phyloP scores from a whole-genome alignment of 2,888 invertebrate species.

The Hololepta plana region DNA sequence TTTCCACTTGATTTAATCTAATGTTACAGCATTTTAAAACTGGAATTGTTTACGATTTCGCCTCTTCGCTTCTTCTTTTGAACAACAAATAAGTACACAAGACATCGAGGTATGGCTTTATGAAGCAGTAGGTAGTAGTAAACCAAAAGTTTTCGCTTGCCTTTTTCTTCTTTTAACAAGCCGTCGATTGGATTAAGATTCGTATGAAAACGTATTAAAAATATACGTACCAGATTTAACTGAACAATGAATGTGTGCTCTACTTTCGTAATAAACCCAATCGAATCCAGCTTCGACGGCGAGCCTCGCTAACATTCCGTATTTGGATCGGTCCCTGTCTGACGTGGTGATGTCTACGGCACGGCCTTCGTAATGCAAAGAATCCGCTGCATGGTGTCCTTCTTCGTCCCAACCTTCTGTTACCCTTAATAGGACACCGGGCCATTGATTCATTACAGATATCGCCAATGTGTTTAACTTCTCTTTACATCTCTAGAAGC shows the following conservation, averaged over 20 bases:
- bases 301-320: constrained; percentile 87
- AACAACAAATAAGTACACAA: too few species aligned
- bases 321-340: constrained; percentile 81
- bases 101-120: too few species aligned
- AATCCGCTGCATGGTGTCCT: constrained; percentile 55
- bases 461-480: constrained; percentile 86
- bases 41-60: too few species aligned
- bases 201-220: too few species aligned
- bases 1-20: too few species aligned
- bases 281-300: constrained; percentile 97
- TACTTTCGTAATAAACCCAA: constrained; percentile 94
- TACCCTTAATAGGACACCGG: constrained; percentile 79
- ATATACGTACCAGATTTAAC: constrained; percentile 95
- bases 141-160: too few species aligned
- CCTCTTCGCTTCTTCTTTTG: too few species aligned
- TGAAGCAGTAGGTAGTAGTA: too few species aligned
- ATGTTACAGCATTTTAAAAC: too few species aligned
- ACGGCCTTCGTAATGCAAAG: constrained; percentile 90
- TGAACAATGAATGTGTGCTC: constrained; percentile 90
- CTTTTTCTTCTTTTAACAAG: too few species aligned
- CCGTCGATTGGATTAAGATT: too few species aligned
- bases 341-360: constrained; percentile 93
- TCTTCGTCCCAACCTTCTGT: constrained; percentile 95
- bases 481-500: constrained; percentile 85
- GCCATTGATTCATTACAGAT: constrained; percentile 97